phyloP scores from a whole-genome alignment of 1,140 invertebrate genomes.

The Ostrea edulis region DNA sequence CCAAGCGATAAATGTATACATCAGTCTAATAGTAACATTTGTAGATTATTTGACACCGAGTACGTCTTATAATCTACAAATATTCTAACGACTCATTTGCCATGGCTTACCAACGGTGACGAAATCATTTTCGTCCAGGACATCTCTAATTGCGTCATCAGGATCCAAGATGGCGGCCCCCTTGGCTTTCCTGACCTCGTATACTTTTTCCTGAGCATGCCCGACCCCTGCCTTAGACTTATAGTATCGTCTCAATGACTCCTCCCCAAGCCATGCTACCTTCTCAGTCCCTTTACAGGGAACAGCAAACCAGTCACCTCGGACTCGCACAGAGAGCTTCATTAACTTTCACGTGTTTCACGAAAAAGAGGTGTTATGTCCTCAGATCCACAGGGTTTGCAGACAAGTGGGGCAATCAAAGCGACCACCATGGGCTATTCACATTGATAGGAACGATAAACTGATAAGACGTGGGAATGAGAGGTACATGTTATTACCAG shows the following conservation, averaged over 20 bases:
- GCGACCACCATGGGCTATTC: background rate
- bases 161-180: slow-evolving; percentile 84
- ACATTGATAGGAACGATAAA: background rate
- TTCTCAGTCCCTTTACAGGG: slow-evolving; percentile 81
- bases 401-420: background rate
- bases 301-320: slow-evolving; percentile 85
- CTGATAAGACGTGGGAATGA: background rate
- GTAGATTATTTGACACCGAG: no score
- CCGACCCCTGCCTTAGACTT: slow-evolving; percentile 68
- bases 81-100: no score
- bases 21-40: no score
- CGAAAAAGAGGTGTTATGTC: background rate
- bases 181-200: slow-evolving; percentile 83
- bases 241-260: slow-evolving; percentile 82
- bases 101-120: slow-evolving; percentile 82
- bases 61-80: no score
- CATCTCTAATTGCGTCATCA: slow-evolving; percentile 82
- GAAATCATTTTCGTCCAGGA: slow-evolving; percentile 85
- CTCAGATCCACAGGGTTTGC: background rate
- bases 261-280: slow-evolving; percentile 83
- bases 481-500: no score
- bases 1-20: no score
- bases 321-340: slow-evolving; percentile 84
- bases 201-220: slow-evolving; percentile 78
- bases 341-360: slow-evolving; percentile 74